Percentiles rank a stretch among this genome's conserved stretches.
These are phyloP conservation scores for Corythaeola cristata DNA, from an alignment of 2,113 vertebrate species.

Conservation along the genomic window DNA sequence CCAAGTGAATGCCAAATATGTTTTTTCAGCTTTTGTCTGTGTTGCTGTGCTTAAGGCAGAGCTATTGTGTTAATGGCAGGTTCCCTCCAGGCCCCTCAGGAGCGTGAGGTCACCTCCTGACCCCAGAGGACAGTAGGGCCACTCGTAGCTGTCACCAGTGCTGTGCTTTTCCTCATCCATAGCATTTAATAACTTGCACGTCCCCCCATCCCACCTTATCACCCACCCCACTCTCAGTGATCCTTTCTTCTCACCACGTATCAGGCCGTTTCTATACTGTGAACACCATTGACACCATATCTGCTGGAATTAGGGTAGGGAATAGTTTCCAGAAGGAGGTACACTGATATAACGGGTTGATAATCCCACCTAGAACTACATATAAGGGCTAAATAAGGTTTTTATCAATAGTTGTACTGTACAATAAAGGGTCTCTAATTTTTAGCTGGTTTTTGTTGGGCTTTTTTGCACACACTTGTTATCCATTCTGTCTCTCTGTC, in stretches of 20 bases:
- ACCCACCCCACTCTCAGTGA: not conserved
- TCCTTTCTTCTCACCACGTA: not conserved
- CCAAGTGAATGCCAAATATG: not conserved
- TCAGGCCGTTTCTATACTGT: not conserved
- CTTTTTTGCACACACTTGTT: not conserved
- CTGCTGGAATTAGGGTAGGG: not conserved
- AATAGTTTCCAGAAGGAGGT: not conserved
- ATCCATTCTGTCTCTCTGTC: not conserved
- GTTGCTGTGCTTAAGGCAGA: not conserved
- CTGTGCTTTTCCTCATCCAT: not conserved
- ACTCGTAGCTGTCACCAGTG: not conserved
- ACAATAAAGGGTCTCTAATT: not conserved
- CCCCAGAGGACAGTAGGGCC: not conserved
- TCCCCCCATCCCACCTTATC: not conserved
- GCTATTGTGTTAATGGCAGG: conserved; percentile 20
- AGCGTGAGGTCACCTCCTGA: conserved; percentile 35
- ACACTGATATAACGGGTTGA: not conserved
- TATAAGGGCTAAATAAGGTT: not conserved
- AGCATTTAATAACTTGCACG: not conserved
- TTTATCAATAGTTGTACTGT: not conserved
- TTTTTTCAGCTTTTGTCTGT: conserved; percentile 59
- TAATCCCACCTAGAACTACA: not conserved
- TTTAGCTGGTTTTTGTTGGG: not conserved
- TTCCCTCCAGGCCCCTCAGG: conserved; percentile 7
- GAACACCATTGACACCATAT: not conserved